A percentile compares a stretch with the other conserved stretches of the same genome.
Conservation (phyloP, 1,140 invertebrate species). For the Drosophila tropicalis region DNA sequence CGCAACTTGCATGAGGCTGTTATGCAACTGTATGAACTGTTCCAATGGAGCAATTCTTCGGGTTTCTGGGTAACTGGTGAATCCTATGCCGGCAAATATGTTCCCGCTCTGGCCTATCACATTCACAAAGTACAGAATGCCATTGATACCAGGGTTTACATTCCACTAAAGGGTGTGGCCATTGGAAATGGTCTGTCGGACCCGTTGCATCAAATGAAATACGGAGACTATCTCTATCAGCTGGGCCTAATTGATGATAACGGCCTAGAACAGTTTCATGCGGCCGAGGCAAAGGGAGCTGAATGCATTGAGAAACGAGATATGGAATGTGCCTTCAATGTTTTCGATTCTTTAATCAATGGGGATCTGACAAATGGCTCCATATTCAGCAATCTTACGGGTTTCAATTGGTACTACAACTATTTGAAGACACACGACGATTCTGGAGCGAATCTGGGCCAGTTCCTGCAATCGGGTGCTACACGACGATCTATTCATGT, state of each 20-base stretch:
- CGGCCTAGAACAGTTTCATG: slow-evolving; percentile 86
- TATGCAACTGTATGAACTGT: slow-evolving; percentile 89
- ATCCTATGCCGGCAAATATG: slow-evolving; percentile 94
- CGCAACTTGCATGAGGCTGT: slow-evolving; percentile 87
- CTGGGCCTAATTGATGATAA: slow-evolving; percentile 90
- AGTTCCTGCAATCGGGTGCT: slow-evolving; percentile 86
- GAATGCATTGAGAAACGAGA: slow-evolving; percentile 86
- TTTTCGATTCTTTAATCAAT: slow-evolving; percentile 90
- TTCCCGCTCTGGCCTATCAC: slow-evolving; percentile 90
- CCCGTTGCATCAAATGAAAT: slow-evolving; percentile 90
- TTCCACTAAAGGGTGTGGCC: slow-evolving; percentile 88
- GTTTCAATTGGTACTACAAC: slow-evolving; percentile 92
- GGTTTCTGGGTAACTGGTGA: slow-evolving; percentile 93
- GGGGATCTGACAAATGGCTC: slow-evolving; percentile 87
- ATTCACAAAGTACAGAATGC: slow-evolving; percentile 86
- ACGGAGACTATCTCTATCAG: slow-evolving; percentile 92
- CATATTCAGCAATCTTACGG: slow-evolving; percentile 91
- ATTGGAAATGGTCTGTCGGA: slow-evolving; percentile 95
- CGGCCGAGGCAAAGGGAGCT: slow-evolving; percentile 85
- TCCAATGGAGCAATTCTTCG: slow-evolving; percentile 87
- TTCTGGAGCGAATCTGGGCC: slow-evolving; percentile 72
- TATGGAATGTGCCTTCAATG: slow-evolving; percentile 87
- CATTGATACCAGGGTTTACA: slow-evolving; percentile 84
- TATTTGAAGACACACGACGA: slow-evolving; percentile 86
- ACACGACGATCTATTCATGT: slow-evolving; percentile 91